Evolutionary conservation across 1,140 invertebrate species (phyloP).

Genomic region (Drosophila navojoa): DNA sequence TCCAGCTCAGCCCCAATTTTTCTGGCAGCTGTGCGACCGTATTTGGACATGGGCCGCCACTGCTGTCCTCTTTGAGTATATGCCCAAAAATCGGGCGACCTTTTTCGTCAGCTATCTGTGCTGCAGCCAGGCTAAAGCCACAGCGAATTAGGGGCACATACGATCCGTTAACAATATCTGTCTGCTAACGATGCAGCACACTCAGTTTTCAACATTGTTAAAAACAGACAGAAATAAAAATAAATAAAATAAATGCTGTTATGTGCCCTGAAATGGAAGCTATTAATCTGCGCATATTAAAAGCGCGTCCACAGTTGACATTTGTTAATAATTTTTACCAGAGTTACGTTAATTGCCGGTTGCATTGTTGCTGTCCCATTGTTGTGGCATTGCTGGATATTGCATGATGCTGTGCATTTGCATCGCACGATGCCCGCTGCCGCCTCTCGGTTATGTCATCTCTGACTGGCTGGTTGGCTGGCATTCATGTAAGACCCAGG

Average conservation of each 20-base stretch:
- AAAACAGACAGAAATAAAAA: background rate
- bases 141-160: constrained; percentile 9
- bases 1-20: constrained; percentile 34
- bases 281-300: constrained; percentile 48
- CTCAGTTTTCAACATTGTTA: constrained; percentile 5
- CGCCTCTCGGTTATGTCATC: constrained; percentile 57
- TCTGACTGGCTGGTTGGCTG: constrained; percentile 7
- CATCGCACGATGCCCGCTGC: constrained; percentile 26
- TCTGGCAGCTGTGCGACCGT: constrained; percentile 2
- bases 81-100: constrained; percentile 17
- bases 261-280: constrained; percentile 12
- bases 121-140: constrained; percentile 2
- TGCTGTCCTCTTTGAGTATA: background rate
- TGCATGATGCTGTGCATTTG: constrained; percentile 19
- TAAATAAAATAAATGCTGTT: background rate
- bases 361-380: constrained; percentile 49
- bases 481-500: constrained; percentile 34
- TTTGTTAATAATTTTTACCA: constrained; percentile 61
- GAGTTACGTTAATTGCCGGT: constrained; percentile 44
- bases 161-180: constrained; percentile 23
- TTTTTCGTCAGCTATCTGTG: background rate
- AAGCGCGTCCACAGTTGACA: constrained; percentile 58
- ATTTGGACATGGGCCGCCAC: constrained; percentile 5
- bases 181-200: constrained; percentile 15
- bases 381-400: constrained; percentile 23